phyloP scores from a whole-genome alignment of 23 tunicate species.

The Botrylloides violaceus region DNA sequence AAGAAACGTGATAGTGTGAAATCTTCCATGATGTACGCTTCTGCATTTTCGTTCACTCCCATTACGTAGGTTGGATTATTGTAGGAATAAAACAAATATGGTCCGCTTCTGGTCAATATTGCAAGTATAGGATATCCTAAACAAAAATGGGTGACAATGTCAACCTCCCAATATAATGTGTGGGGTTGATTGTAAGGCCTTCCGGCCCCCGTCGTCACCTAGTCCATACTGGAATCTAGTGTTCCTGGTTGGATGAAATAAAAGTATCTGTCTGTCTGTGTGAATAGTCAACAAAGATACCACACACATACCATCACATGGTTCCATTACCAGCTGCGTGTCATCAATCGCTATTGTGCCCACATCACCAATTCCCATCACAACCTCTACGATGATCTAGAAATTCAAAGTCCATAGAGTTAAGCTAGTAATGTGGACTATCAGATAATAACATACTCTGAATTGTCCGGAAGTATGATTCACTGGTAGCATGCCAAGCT shows the following conservation, averaged over 20 bases:
- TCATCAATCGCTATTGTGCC: conserved; percentile 66
- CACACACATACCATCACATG: conserved; percentile 25
- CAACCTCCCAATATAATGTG: too few species aligned
- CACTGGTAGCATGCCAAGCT: conserved; percentile 29
- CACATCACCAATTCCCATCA: conserved; percentile 26
- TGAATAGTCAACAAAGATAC: background rate
- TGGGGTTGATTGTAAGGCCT: too few species aligned
- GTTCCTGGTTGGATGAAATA: too few species aligned
- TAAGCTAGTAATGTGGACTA: background rate
- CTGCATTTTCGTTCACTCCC: conserved; percentile 25
- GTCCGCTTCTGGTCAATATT: conserved; percentile 28
- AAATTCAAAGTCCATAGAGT: background rate
- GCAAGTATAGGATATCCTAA: conserved; percentile 39
- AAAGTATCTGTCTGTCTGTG: too few species aligned
- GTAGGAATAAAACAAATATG: conserved; percentile 42
- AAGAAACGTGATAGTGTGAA: conserved; percentile 25
- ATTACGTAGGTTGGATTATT: conserved; percentile 39
- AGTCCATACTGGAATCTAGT: too few species aligned
- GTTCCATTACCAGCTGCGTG: conserved; percentile 10
- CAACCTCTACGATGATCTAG: conserved; percentile 46
- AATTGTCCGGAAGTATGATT: conserved; percentile 23
- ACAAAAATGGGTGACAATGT: too few species aligned
- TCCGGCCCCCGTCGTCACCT: too few species aligned
- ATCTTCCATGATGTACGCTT: conserved; percentile 28
- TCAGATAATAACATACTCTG: conserved; percentile 18